Base-by-base conservation (phyloP, 2,888 invertebrate species). In the Scaptomyza cyrtandrae region DNA sequence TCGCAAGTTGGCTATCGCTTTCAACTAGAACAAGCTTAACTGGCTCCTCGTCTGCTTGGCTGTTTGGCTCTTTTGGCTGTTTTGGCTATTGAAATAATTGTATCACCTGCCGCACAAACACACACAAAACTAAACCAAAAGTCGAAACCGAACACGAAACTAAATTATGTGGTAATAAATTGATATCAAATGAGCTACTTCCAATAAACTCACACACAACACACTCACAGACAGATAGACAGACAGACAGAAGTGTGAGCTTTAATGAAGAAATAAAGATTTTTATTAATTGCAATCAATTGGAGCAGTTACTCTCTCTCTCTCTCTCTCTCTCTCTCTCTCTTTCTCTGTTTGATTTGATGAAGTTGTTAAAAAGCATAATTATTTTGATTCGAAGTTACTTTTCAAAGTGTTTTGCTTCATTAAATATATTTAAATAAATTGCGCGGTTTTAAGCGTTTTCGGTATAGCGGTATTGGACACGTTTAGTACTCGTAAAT, bases 231-330 rank as follows among this genome's bases (percentile, higher is more conserved):
- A 35, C 44, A 46, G 31, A 6, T 11, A 43, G 27, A 6, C 39
- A 41, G 54, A 45, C 50, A 43, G 44, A 58, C 24, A 55, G 33
- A 35, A 35, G 52, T 37, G 50, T 33, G 55, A 27, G 53, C n/a
- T 64, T 71, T 71, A 75, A 85, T 88, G 81, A 88, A 85, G 89
- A 85, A 88, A 86, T 85, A 78, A 88, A 84, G 75, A 65, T 77
- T 16, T 77, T 81, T 88, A 86, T 88, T 86, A 86, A 88, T 86
- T 88, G 89, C 89, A 88, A 88, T 80, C 88, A 83, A 83, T 69
- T 77, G 50, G 75, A 78, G 85, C 63, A n/a, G 52, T 27, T 7
- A 9, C 13, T 5, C 31, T 16, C 16, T 16, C 16, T 1, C 16
- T n/a, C n/a, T n/a, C n/a, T n/a, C n/a, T n/a, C n/a, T n/a, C n/a